Evolutionary conservation across 1,140 invertebrate genomes (phyloP), one percentile per base, ranked within the genome.

Genomic region (Heliconius melpomene): DNA sequence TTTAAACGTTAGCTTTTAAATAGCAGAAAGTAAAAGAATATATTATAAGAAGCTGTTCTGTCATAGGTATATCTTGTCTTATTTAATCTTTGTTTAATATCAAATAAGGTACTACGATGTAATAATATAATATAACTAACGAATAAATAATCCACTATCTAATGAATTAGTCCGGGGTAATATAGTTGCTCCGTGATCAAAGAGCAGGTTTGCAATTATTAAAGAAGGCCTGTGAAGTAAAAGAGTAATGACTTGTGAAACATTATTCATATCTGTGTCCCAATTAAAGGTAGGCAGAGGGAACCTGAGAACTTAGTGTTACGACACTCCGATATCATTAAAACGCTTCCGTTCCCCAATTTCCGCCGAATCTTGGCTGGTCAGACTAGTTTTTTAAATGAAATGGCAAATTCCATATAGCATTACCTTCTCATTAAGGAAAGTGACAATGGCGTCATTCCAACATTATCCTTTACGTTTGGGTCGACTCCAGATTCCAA

Each of bases 81-180:
- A 36, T 40, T 11, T 11, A 40, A 11, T 40, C 11, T n/a, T 57
- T 57, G n/a, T 23, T 57, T 52, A 52, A n/a, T 8, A n/a, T n/a
- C 8, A 57, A 20, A 57, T n/a, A n/a, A n/a, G n/a, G n/a, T 57
- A n/a, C 7, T 57, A 57, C 0, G 8, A 9, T 57, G 2, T 23
- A 57, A 57, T 57, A 66, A 29, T 66, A 29, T 11, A 66, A 66
- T 29, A 29, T 13, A 26, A 85, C 85, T 91, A 84, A 93, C 92
- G 90, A 78, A 93, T 83, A 80, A 93, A 93, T 73, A 93, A 81
- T 75, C 92, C 92, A 3, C 89, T 91, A n/a, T 92, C 90, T 84
- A 86, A 87, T 72, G 88, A 85, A 75, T 75, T 82, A 8, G 82
- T 77, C 16, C 91, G 85, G 60, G 87, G 82, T 73, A 89, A 13